Evolutionary conservation across 2,888 invertebrate species (phyloP).

Genomic region (Zeuzera pyrina): DNA sequence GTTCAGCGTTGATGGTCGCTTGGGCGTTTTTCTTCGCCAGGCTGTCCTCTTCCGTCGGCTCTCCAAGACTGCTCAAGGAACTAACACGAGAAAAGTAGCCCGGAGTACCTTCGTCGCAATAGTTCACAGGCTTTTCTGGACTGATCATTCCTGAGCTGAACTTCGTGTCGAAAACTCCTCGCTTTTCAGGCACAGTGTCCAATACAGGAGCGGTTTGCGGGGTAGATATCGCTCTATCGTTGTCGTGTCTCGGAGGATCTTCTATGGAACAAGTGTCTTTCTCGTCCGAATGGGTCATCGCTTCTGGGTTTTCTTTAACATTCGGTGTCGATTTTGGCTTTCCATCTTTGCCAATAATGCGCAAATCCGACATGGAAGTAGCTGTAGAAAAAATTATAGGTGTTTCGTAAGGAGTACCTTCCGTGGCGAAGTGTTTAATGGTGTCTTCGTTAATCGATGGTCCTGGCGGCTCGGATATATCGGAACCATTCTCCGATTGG

Average conservation of each 20-base stretch:
- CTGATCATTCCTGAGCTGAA: slow-evolving; percentile 81
- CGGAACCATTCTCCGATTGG: slow-evolving; percentile 77
- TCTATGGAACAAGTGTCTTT: slow-evolving; percentile 65
- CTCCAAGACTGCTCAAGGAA: slow-evolving; percentile 73
- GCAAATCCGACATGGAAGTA: slow-evolving; percentile 90
- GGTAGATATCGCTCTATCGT: slow-evolving; percentile 49
- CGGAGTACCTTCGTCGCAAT: slow-evolving; percentile 91
- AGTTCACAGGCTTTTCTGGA: slow-evolving; percentile 86
- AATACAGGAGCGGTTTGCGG: slow-evolving; percentile 32
- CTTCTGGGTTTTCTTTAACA: slow-evolving; percentile 55
- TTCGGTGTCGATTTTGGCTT: slow-evolving; percentile 40
- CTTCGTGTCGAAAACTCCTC: slow-evolving; percentile 57
- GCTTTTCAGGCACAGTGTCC: slow-evolving; percentile 38
- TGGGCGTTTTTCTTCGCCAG: slow-evolving; percentile 60
- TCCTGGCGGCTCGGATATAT: slow-evolving; percentile 58
- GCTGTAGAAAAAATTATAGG: slow-evolving; percentile 89
- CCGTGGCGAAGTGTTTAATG: slow-evolving; percentile 92
- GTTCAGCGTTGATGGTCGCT: slow-evolving; percentile 55
- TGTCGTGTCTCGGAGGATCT: slow-evolving; percentile 57
- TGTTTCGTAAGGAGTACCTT: slow-evolving; percentile 90
- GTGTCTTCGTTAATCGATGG: slow-evolving; percentile 82
- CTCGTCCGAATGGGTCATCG: slow-evolving; percentile 65
- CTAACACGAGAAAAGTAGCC: slow-evolving; percentile 82
- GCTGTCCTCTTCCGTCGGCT: slow-evolving; percentile 61
- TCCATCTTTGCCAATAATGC: slow-evolving; percentile 66